A percentile compares a stretch with the other conserved stretches of the same genome.
phyloP scores from a whole-genome alignment of 2,113 vertebrate genomes.

The Anhinga anhinga region DNA sequence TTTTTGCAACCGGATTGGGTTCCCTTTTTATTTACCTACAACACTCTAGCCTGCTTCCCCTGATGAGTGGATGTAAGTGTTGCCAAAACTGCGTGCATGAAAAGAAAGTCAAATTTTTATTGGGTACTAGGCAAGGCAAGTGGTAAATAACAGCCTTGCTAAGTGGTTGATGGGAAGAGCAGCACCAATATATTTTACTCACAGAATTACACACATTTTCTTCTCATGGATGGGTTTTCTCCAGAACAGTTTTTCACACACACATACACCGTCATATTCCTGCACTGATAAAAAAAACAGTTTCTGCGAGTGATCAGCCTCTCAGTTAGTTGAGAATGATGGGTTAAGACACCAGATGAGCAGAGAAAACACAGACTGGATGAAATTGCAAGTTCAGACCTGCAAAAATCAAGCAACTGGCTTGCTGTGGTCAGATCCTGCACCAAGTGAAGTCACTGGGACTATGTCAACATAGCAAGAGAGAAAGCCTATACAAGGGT shows the following conservation, averaged over 20 bases:
- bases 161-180: neutral
- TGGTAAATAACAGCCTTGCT: neutral
- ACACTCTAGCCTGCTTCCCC: neutral
- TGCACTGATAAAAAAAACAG: neutral
- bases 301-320: neutral
- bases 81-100: neutral
- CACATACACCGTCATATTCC: rapidly evolving
- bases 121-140: neutral
- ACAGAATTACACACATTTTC: neutral
- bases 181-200: neutral
- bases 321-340: neutral
- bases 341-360: neutral
- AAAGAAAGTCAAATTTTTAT: neutral
- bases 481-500: neutral
- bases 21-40: neutral
- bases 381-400: neutral
- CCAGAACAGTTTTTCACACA: neutral
- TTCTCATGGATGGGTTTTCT: rapidly evolving
- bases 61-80: neutral
- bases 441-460: neutral
- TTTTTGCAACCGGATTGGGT: neutral
- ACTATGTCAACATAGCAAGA: rapidly evolving
- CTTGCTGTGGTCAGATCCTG: neutral
- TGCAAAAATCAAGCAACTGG: neutral
- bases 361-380: neutral